Base-by-base conservation (phyloP, 2,113 vertebrate genomes). In the Cygnus atratus region DNA sequence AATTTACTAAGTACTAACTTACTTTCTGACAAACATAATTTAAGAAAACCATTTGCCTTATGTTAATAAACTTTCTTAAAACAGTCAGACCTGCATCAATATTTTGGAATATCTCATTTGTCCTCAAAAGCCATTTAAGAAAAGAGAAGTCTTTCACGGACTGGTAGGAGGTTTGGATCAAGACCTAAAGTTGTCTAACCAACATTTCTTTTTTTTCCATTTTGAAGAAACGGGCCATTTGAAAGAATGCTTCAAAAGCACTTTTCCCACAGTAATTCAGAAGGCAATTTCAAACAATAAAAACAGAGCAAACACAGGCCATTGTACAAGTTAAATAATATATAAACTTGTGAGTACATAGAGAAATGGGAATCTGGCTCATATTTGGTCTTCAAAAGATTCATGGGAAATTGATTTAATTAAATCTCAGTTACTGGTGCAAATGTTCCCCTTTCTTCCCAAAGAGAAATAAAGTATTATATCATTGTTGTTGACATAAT, bases 261-360 rank as follows among this genome's bases (percentile, higher is more conserved):
- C 19, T 18, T 90, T 93, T 95, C 88, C 86, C 84, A 73, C 41
- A 85, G 84, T 88, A 90, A 91, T 85, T 94, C 84, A 68, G 79
- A 91, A 91, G 85, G 85, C 50, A 86, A 95, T 84, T 93, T 94
- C 87, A 91, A 94, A 97, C 58, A 93, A 92, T 88, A 85, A 96
- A 96, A 94, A 52, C 35, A 87, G 73, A 93, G 48, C 58, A 93
- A 97, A 93, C 65, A 93, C 6, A 92, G 78, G 37, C 87, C 44
- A 83, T 70, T 94, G 84, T 87, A 86, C 78, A 91, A 95, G 90
- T 91, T 95, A 95, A 97, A 97, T 96, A 96, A 96, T 96, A 96
- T 55, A 97, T 95, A 90, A 96, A 96, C 78, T 87, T 94, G 48
- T 88, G 87, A 96, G 91, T 85, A 95, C 71, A 90, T 5, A 85